These are phyloP conservation scores for Drosophila lowei DNA, from an alignment of 1,140 invertebrate genomes.

Conservation along the genomic window DNA sequence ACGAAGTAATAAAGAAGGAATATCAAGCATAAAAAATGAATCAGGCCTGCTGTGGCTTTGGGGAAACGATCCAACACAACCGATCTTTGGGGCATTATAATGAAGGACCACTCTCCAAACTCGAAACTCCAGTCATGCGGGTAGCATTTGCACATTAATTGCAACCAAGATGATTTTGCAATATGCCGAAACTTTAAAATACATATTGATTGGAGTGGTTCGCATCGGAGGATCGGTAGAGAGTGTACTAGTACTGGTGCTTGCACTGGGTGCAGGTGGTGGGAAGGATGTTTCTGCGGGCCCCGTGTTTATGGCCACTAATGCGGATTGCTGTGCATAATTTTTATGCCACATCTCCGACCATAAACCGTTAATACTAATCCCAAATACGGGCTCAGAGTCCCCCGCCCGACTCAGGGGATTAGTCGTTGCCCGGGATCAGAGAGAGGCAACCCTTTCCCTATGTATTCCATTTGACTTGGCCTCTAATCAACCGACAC, in stretches of 20 bases:
- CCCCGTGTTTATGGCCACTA: conserved; percentile 15
- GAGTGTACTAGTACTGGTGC: background rate
- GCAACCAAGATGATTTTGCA: conserved; percentile 1
- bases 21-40: conserved; percentile 1
- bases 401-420: background rate
- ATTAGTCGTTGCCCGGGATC: background rate
- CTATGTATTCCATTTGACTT: no score
- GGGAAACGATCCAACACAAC: no score
- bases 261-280: conserved; percentile 16
- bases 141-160: conserved; percentile 37
- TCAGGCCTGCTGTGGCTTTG: background rate
- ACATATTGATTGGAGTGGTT: no score
- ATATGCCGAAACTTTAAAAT: no score
- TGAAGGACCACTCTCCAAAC: background rate
- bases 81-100: conserved; percentile 5
- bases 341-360: conserved; percentile 4
- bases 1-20: conserved; percentile 38
- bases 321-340: conserved; percentile 27
- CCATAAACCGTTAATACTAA: conserved; percentile 48
- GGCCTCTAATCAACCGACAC: no score
- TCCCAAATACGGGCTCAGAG: conserved; percentile 16
- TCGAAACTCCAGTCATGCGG: conserved; percentile 14
- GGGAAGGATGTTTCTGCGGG: conserved; percentile 14
- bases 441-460: no score
- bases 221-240: no score